Evolutionary conservation across 2,888 invertebrate species (phyloP).

Genomic region (Parnassius apollo): DNA sequence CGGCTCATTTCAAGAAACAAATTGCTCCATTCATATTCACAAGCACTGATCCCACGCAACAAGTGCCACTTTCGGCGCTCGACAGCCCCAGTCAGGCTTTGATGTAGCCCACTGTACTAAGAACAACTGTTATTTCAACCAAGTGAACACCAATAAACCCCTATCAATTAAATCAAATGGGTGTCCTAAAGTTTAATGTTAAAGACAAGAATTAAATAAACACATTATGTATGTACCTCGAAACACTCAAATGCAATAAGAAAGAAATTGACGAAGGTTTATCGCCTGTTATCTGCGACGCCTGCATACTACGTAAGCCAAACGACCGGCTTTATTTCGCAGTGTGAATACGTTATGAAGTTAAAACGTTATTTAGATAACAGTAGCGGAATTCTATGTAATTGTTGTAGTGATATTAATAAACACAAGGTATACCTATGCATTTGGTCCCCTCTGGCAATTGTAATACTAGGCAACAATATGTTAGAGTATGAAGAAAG

Average conservation of each 20-base stretch:
- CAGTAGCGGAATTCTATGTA: constrained; percentile 4
- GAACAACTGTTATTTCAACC: constrained; percentile 13
- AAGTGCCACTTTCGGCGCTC: constrained; percentile 55
- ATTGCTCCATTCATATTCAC: constrained; percentile 55
- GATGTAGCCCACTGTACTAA: constrained; percentile 9
- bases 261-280: constrained; percentile 4
- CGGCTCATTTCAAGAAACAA: constrained; percentile 51
- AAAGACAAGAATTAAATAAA: background rate
- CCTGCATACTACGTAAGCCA: constrained; percentile 25
- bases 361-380: constrained; percentile 13
- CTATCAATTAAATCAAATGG: constrained; percentile 1
- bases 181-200: constrained; percentile 7
- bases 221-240: background rate
- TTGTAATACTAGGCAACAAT: constrained; percentile 10
- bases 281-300: constrained; percentile 31
- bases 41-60: constrained; percentile 70
- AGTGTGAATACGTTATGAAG: constrained; percentile 7
- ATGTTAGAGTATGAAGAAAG: constrained; percentile 13
- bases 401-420: constrained; percentile 4
- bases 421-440: background rate
- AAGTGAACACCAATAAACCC: background rate
- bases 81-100: constrained; percentile 33
- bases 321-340: constrained; percentile 19
- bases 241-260: constrained; percentile 3
- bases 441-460: constrained; percentile 8